These are phyloP conservation scores for Morone saxatilis DNA, from an alignment of 2,113 vertebrate species.

Conservation along the genomic window DNA sequence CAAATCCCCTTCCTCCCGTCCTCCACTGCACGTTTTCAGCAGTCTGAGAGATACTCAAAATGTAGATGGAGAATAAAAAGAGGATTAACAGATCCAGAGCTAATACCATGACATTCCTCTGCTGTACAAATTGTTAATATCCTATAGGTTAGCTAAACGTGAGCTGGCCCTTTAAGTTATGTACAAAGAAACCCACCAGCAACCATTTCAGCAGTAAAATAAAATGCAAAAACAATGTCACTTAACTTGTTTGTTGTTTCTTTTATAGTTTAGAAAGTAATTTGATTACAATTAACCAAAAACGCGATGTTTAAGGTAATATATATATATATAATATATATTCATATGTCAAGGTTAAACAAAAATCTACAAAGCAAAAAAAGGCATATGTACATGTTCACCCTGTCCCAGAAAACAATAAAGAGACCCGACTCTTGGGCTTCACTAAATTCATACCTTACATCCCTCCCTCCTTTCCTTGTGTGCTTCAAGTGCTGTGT, in stretches of 20 bases:
- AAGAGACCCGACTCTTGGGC: constrained; percentile 49
- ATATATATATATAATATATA: constrained; percentile 88
- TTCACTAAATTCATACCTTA: constrained; percentile 67
- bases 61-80: constrained; percentile 87
- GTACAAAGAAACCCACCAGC: constrained; percentile 88
- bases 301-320: constrained; percentile 88
- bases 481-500: constrained; percentile 54
- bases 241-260: constrained; percentile 72
- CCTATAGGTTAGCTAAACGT: constrained; percentile 88
- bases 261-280: constrained; percentile 83
- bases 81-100: constrained; percentile 89
- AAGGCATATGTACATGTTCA: constrained; percentile 94
- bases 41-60: constrained; percentile 84
- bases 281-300: constrained; percentile 84
- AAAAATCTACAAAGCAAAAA: constrained; percentile 86
- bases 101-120: constrained; percentile 93
- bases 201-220: constrained; percentile 90
- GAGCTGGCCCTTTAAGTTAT: constrained; percentile 90
- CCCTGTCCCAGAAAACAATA: constrained; percentile 66
- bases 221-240: constrained; percentile 82
- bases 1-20: constrained; percentile 16
- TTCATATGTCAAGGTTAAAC: constrained; percentile 82
- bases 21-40: constrained; percentile 66
- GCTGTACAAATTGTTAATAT: constrained; percentile 94
- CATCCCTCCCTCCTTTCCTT: constrained; percentile 35